Conservation (phyloP, 2,113 vertebrate genomes). For the Pseudopodoces humilis region DNA sequence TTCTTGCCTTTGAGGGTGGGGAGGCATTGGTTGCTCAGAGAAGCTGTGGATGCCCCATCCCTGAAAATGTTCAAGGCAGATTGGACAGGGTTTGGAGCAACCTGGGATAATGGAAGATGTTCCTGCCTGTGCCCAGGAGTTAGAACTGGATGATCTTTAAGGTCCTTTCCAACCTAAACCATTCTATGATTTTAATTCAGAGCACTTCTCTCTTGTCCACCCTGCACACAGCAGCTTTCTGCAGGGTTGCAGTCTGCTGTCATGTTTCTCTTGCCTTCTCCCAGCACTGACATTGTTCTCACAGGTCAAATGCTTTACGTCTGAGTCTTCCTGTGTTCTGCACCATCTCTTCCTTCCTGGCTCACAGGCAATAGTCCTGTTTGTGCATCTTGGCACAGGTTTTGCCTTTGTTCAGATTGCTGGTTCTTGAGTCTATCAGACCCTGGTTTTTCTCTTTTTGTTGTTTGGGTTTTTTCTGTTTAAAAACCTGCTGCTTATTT, state of each 20-base stretch:
- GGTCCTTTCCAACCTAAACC: not conserved
- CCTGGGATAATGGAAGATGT: not conserved
- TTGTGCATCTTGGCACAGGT: not conserved
- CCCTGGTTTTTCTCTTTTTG: not conserved
- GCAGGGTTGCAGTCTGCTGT: not conserved
- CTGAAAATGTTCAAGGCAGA: not conserved
- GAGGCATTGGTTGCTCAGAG: not conserved
- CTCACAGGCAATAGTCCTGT: not conserved
- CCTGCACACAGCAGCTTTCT: not conserved
- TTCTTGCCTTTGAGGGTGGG: not conserved
- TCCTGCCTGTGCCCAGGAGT: accelerated
- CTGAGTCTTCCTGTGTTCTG: not conserved
- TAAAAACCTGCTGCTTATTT: not conserved
- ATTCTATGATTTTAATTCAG: not conserved
- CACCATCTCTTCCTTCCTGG: not conserved
- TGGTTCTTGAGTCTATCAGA: not conserved
- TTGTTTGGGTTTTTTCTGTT: not conserved
- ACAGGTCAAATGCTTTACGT: not conserved
- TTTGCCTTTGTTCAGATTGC: not conserved
- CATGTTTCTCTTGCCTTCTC: not conserved
- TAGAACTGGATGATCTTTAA: not conserved
- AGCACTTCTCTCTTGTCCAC: not conserved
- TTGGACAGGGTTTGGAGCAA: accelerated
- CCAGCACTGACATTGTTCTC: not conserved
- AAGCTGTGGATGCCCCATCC: not conserved